Evolutionary conservation across 2,113 vertebrate genomes (phyloP).

Genomic region (Holacanthus passer): DNA sequence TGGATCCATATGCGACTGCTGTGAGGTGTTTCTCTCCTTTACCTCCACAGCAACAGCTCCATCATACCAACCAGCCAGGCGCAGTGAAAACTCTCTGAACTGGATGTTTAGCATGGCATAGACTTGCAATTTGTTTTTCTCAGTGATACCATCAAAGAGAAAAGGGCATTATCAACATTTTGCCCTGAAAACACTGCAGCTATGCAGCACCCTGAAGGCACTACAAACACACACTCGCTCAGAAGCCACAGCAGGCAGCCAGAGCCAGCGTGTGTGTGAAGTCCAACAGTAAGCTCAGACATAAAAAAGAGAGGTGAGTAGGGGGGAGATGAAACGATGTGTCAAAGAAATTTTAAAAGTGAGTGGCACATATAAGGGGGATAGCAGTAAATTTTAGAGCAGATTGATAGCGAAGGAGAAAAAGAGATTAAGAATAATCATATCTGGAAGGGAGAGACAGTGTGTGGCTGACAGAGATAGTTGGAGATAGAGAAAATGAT

Average conservation of each 20-base stretch:
- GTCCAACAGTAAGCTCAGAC: conserved; percentile 36
- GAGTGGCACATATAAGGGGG: conserved; percentile 24
- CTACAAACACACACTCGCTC: conserved; percentile 49
- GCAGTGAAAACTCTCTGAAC: background rate
- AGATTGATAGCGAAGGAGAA: conserved; percentile 29
- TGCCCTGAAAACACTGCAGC: conserved; percentile 43
- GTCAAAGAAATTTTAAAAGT: conserved; percentile 23
- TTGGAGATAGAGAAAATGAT: conserved; percentile 36
- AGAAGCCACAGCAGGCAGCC: conserved; percentile 52
- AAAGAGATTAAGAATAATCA: conserved; percentile 60
- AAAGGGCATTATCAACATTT: conserved; percentile 45
- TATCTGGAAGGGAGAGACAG: conserved; percentile 30
- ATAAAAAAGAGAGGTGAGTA: conserved; percentile 40
- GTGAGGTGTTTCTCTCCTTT: background rate
- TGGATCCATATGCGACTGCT: background rate
- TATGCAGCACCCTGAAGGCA: conserved; percentile 38
- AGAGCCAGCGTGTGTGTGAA: conserved; percentile 30
- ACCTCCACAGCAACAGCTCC: conserved; percentile 11
- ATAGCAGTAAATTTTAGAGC: conserved; percentile 20
- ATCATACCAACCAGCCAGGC: conserved; percentile 7
- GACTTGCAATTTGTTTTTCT: conserved; percentile 28
- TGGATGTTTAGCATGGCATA: conserved; percentile 7
- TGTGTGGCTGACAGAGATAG: conserved; percentile 32
- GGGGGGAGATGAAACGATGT: conserved; percentile 47
- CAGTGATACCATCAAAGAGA: conserved; percentile 31